Base-by-base conservation (phyloP, 2,113 vertebrate species). In the Catharus fuscescens region DNA sequence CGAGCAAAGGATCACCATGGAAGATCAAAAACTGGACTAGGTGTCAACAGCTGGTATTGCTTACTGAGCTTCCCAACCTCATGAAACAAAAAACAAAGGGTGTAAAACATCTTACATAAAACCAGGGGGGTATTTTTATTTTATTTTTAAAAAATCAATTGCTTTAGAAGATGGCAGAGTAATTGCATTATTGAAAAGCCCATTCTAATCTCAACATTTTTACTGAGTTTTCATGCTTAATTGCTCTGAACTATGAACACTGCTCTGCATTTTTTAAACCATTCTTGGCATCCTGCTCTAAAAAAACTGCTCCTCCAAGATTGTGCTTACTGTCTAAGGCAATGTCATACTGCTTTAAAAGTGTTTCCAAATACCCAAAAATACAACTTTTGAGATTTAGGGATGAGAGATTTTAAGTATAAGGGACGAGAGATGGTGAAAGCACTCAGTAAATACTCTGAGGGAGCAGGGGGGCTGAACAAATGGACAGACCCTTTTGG, bases 381-480 rank as follows among this genome's bases (percentile, higher is more conserved):
- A 7, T 6, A 42, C 13, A 16, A 14, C 40, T 78, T 70, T 12
- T 62, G n/a, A 81, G 74, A 74, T 70, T 32, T 23, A 81, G 12
- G n/a, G 38, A 72, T n/a, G 17, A 77, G 28, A 28, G 56, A 87
- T 42, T 70, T 94, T 9, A 87, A 34, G 31, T 24, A 7, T 32
- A 60, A 36, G 70, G 31, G 38, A 19, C 44, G 16, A 70, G 10
- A 50, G 14, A 29, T 8, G 14, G 15, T 54, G 10, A 48, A 84
- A 80, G 24, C 34, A 42, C 7, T 13, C 36, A 40, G 17, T 18
- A 76, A 61, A 42, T 2, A 7, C 20, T 52, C 18, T 0, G 0
- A 48, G 18, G 5, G 31, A 70, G 26, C 11, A 61, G 13, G 21
- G 19, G 14, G 28, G 14, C 15, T 61, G 40, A 86, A 40, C 48